Evolutionary conservation across 1,140 invertebrate genomes (phyloP).

Genomic region (Pogonomyrmex californicus): DNA sequence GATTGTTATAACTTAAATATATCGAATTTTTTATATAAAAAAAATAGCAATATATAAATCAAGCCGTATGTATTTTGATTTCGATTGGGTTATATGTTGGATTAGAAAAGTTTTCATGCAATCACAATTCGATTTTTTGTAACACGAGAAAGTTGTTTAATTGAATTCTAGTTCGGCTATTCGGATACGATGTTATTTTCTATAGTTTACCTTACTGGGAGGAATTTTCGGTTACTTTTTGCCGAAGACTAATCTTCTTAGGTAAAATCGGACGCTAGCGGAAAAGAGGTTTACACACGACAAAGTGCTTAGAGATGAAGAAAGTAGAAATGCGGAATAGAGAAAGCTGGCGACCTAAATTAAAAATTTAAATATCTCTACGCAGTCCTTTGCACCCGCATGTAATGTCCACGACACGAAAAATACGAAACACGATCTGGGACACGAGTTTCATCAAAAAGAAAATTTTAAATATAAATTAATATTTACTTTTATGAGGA

Average conservation of each 20-base stretch:
- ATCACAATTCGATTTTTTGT: conserved; percentile 14
- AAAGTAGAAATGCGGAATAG: background rate
- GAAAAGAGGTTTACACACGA: conserved; percentile 36
- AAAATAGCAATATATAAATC: conserved; percentile 5
- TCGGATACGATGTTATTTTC: conserved; percentile 25
- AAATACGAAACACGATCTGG: conserved; percentile 4
- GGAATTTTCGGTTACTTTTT: conserved; percentile 46
- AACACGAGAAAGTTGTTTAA: conserved; percentile 37
- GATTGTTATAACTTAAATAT: background rate
- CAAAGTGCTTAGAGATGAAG: conserved; percentile 18
- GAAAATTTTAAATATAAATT: background rate
- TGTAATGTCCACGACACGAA: background rate
- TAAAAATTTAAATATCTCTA: conserved; percentile 47
- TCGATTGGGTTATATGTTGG: conserved; percentile 11
- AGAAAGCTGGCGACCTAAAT: conserved; percentile 19
- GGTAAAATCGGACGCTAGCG: background rate
- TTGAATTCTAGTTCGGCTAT: conserved; percentile 19
- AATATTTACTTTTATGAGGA: background rate
- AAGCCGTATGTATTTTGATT: background rate
- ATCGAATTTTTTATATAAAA: conserved; percentile 7
- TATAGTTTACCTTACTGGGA: background rate
- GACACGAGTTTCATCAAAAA: background rate
- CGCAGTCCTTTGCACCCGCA: background rate
- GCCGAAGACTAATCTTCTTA: conserved; percentile 45
- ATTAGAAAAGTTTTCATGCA: conserved; percentile 28